Evolutionary conservation across 1,140 invertebrate genomes (phyloP), one percentile per base, ranked within the genome.

Genomic region (Sweltsa coloradensis): DNA sequence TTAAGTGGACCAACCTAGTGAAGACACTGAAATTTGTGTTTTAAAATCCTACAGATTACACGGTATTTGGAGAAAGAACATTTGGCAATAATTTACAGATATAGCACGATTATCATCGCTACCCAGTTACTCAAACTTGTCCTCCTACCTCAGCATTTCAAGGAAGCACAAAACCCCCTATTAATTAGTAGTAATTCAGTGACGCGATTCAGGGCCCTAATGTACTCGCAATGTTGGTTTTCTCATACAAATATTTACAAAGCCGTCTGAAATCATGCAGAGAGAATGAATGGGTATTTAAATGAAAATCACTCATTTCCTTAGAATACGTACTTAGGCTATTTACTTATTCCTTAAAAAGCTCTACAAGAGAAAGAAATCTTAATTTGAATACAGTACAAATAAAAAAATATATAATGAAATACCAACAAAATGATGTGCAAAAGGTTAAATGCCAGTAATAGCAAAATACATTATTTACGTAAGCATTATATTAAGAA

Each of bases 71-170:
- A 19, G 21, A 27, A 23, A 22, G 18, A 16, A 43, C 9, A 43
- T 22, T 23, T 27, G 23, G 18, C 3, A 43, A 27, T 26, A 43
- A 22, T 40, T 23, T 5, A 19, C 37, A 43, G 6, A 11, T 3
- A 14, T n/a, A 22, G 3, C 14, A 27, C 21, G 34, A 47, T 26
- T 42, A 34, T 46, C 27, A 44, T 48, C 34, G 48, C 48, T 31
- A 51, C 39, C 27, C 45, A 53, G 47, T 53, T 53, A 53, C 51
- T 53, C 24, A 18, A 53, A 53, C 47, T 53, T 53, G 47, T 50
- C 47, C 47, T 45, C 39, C 37, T 31, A 24, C 19, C 47, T 27
- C n/a, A n/a, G 39, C 40, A 43, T 49, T 24, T 39, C 31, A 41
- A 29, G 24, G 34, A 40, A 9, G 18, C 19, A 14, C 47, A 45